Conservation (phyloP, 2,113 vertebrate species). For the Cygnus atratus region DNA sequence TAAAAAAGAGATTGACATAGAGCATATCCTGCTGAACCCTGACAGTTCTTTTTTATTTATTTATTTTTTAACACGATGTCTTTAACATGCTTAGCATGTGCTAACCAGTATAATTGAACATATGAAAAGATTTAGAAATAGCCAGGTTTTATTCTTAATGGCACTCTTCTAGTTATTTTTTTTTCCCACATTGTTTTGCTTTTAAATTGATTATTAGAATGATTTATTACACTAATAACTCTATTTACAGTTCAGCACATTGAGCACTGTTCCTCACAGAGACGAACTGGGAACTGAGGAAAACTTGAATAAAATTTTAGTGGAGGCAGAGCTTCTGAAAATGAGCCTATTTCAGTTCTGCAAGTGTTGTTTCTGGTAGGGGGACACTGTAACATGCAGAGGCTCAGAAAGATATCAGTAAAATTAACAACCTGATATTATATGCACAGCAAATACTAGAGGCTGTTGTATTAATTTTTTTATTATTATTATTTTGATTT, state of each 20-base stretch:
- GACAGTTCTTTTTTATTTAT: too few relatives aligned
- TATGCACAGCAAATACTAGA: neutral
- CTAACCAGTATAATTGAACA: neutral
- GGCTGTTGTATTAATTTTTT: neutral
- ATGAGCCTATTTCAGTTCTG: neutral
- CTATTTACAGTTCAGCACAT: neutral
- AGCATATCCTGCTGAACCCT: neutral
- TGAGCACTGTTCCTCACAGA: neutral
- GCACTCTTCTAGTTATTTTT: neutral
- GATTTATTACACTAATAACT: neutral
- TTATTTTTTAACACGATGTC: neutral
- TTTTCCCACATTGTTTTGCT: neutral
- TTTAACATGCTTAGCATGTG: neutral
- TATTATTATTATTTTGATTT: neutral
- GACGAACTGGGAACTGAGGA: neutral
- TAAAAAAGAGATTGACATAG: neutral
- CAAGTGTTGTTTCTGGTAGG: neutral
- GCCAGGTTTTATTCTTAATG: neutral
- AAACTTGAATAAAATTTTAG: neutral
- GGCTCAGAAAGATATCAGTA: neutral
- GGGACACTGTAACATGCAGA: fast-evolving
- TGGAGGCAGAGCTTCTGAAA: neutral
- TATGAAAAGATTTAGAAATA: neutral
- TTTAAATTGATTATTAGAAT: neutral
- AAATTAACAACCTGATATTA: neutral